Evolutionary conservation across 1,140 invertebrate genomes (phyloP).

Genomic region (Gryon sp.): DNA sequence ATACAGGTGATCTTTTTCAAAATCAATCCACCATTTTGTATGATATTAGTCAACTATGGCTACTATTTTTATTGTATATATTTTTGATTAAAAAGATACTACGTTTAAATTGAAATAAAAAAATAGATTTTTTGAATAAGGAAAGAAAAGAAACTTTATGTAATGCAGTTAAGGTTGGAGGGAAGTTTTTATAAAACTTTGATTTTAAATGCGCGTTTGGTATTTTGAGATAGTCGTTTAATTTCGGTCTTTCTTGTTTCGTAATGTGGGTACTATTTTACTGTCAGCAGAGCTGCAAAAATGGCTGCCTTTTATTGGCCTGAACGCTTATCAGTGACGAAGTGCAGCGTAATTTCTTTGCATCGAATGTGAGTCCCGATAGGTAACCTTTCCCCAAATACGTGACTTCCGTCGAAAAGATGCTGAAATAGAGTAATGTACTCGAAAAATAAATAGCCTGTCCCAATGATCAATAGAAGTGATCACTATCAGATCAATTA

Average conservation of each 20-base stretch:
- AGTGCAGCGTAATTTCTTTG: slow-evolving; percentile 61
- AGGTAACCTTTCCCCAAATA: slow-evolving; percentile 52
- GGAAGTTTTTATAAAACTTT: no score
- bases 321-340: slow-evolving; percentile 58
- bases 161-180: slow-evolving; percentile 19
- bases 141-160: no score
- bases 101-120: no score
- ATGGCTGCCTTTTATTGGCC: slow-evolving; percentile 59
- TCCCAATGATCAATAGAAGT: slow-evolving; percentile 39
- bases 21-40: no score
- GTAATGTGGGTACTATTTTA: slow-evolving; percentile 55
- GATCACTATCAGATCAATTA: slow-evolving; percentile 34
- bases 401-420: slow-evolving; percentile 58
- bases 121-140: no score
- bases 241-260: slow-evolving; percentile 38
- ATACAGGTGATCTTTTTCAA: no score
- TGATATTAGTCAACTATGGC: no score
- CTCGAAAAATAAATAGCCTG: slow-evolving; percentile 48
- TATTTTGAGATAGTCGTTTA: slow-evolving; percentile 27
- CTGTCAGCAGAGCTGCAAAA: slow-evolving; percentile 42
- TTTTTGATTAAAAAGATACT: no score
- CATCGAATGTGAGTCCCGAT: slow-evolving; percentile 56
- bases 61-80: no score
- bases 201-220: slow-evolving; percentile 4
- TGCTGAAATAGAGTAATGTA: slow-evolving; percentile 46